These are phyloP conservation scores for Cavia porcellus DNA, from an alignment of 2,113 vertebrate genomes.

Conservation along the genomic window DNA sequence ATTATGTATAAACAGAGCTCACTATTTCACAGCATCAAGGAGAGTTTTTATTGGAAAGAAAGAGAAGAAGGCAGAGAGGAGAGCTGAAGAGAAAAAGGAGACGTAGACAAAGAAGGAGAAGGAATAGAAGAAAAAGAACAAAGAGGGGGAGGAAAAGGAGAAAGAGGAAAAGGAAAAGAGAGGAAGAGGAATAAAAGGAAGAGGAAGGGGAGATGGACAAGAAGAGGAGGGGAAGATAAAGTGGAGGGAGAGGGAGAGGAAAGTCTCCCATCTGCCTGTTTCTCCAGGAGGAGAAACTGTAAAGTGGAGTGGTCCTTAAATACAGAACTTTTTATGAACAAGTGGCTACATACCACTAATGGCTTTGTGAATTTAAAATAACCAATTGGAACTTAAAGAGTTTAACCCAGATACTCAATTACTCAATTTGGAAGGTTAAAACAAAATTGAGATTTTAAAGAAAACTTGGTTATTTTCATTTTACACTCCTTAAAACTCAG, in stretches of 20 bases:
- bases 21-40: neutral
- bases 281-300: neutral
- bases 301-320: neutral
- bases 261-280: neutral
- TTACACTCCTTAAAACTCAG: neutral
- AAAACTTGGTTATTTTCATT: neutral
- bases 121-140: too few relatives aligned
- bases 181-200: neutral
- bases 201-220: too few relatives aligned
- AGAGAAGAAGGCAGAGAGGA: neutral
- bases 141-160: too few relatives aligned
- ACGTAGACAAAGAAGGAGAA: too few relatives aligned
- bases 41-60: neutral
- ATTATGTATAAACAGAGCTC: neutral
- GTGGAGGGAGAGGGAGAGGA: neutral
- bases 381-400: neutral
- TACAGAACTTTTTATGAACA: neutral
- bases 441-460: neutral
- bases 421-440: neutral
- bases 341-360: neutral
- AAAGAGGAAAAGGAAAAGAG: neutral
- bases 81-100: too few relatives aligned
- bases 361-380: neutral
- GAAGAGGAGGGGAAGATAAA: neutral
- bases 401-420: neutral